Percentiles rank a stretch among this genome's conserved stretches.
Conservation (phyloP, 2,888 invertebrate genomes). For the Ptychoptera albimana region DNA sequence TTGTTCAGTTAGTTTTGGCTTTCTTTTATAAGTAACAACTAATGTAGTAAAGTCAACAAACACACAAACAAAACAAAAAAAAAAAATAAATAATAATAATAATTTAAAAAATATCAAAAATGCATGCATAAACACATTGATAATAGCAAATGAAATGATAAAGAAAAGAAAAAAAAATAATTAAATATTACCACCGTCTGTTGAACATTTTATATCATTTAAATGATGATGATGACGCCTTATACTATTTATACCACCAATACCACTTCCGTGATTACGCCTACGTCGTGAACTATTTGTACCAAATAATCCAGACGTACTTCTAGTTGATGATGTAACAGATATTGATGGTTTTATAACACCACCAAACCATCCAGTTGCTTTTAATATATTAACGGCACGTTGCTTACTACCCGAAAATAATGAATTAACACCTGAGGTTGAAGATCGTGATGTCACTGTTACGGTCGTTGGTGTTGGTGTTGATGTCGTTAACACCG, state of each 20-base stretch:
- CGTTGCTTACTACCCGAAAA: neutral
- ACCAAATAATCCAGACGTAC: too few relatives aligned
- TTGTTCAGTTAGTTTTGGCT: constrained; percentile 1
- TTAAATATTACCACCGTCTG: constrained; percentile 7
- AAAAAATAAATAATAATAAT: constrained; percentile 2
- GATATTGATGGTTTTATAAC: constrained; percentile 8
- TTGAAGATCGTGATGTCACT: neutral
- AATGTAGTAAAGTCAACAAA: constrained; percentile 12
- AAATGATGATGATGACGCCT: constrained; percentile 2
- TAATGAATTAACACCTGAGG: neutral
- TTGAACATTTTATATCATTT: constrained; percentile 5
- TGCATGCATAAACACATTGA: neutral
- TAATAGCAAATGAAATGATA: neutral
- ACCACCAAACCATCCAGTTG: constrained; percentile 9
- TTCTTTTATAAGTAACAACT: constrained; percentile 5
- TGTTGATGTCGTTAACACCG: neutral
- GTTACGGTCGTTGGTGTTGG: neutral
- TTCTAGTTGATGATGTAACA: neutral
- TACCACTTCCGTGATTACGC: too few relatives aligned
- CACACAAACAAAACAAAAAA: constrained; percentile 25
- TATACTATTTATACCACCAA: neutral
- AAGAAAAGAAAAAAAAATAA: constrained; percentile 4
- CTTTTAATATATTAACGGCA: neutral
- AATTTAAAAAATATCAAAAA: constrained; percentile 4
- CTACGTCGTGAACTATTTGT: too few relatives aligned